These are phyloP conservation scores for Theodoxus fluviatilis DNA, from an alignment of 2,888 invertebrate species.

Conservation along the genomic window DNA sequence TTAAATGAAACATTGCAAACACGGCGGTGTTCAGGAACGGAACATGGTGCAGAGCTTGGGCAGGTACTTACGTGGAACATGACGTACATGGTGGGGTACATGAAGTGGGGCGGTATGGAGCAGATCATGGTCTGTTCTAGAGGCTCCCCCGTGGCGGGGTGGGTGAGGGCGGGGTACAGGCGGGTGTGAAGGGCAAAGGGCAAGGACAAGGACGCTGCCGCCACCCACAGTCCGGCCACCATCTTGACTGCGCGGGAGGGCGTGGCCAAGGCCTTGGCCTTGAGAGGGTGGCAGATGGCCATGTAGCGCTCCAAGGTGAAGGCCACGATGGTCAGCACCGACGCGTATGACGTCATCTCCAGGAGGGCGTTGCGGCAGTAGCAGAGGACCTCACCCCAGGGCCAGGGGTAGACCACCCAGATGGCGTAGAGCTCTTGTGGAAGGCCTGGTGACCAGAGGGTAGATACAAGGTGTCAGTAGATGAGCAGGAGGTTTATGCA, in stretches of 20 bases:
- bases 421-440: conserved; percentile 66
- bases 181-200: conserved; percentile 54
- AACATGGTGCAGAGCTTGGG: too few species aligned
- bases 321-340: conserved; percentile 87
- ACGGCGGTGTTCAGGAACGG: too few species aligned
- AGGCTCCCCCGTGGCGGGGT: conserved; percentile 32
- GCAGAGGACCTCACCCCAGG: conserved; percentile 64
- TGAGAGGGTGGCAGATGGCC: conserved; percentile 83
- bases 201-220: conserved; percentile 76
- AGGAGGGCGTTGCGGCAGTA: conserved; percentile 65
- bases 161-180: conserved; percentile 40
- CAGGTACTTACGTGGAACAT: conserved; percentile 33
- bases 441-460: too few species aligned
- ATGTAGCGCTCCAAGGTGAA: conserved; percentile 88
- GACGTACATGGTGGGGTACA: conserved; percentile 36
- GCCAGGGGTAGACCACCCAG: conserved; percentile 66
- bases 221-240: conserved; percentile 78
- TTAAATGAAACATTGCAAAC: too few species aligned
- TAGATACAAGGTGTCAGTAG: too few species aligned
- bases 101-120: conserved; percentile 43
- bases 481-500: too few species aligned
- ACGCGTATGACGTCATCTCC: conserved; percentile 80
- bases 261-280: conserved; percentile 82
- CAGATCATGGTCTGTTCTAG: conserved; percentile 49
- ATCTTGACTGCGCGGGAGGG: conserved; percentile 80